Conservation (phyloP, 2,888 invertebrate species). For the Gandaritis pyraliata region DNA sequence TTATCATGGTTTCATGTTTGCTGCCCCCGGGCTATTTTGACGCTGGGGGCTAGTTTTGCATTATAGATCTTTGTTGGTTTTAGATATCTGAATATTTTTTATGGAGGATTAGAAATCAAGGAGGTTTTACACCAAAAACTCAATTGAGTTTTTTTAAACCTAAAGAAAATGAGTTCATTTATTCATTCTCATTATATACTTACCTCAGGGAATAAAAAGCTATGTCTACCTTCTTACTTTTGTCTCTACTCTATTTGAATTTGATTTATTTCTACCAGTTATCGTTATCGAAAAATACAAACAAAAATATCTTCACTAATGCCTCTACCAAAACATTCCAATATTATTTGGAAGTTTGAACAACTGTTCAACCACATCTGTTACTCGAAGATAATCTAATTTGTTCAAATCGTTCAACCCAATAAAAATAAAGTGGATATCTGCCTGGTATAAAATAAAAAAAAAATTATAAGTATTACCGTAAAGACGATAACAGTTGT, state of each 20-base stretch:
- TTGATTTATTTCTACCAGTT: no score
- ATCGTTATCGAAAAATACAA: no score
- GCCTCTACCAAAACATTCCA: not conserved
- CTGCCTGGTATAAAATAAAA: conserved; percentile 41
- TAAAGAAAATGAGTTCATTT: no score
- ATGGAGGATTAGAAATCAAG: not conserved
- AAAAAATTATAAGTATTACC: conserved; percentile 46
- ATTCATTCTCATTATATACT: no score
- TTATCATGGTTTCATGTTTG: conserved; percentile 14
- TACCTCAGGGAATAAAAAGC: no score
- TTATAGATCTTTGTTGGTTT: conserved; percentile 12
- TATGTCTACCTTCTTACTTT: no score
- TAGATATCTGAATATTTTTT: not conserved
- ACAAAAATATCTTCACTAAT: no score
- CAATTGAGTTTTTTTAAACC: no score
- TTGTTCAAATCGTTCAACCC: conserved; percentile 68
- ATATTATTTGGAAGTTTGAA: conserved; percentile 30
- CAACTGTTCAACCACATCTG: conserved; percentile 54
- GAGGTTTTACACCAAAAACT: not conserved
- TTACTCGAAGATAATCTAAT: conserved; percentile 69
- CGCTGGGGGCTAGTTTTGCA: conserved; percentile 30
- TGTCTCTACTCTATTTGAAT: no score
- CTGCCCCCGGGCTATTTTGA: conserved; percentile 30
- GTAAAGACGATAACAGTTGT: conserved; percentile 49
- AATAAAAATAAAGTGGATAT: conserved; percentile 63